phyloP scores from a whole-genome alignment of 2,888 invertebrate species.

The Zeuzera pyrina region DNA sequence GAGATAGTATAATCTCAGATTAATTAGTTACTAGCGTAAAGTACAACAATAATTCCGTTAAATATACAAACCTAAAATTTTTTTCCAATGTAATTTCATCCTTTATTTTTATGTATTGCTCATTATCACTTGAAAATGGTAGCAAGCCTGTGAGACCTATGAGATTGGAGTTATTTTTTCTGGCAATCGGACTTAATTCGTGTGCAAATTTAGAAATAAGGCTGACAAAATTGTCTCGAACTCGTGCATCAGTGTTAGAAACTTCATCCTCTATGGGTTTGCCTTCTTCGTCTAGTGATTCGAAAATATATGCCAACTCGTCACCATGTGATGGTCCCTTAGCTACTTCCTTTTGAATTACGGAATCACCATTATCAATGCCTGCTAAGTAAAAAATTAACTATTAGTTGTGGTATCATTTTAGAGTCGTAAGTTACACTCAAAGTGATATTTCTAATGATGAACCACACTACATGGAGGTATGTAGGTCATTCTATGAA shows the following conservation, averaged over 20 bases:
- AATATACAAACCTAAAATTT: slow-evolving; percentile 43
- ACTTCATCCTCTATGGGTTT: slow-evolving; percentile 52
- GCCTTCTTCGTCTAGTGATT: slow-evolving; percentile 75
- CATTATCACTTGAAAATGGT: slow-evolving; percentile 34
- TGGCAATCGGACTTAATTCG: slow-evolving; percentile 26
- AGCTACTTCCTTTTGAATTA: slow-evolving; percentile 14
- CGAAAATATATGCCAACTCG: slow-evolving; percentile 81
- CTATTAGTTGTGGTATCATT: too few species aligned
- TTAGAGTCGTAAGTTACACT: too few species aligned
- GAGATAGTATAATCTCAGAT: background rate
- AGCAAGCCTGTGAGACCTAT: too few species aligned
- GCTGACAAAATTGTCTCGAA: slow-evolving; percentile 77
- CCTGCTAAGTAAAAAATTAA: slow-evolving; percentile 5
- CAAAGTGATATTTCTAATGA: too few species aligned
- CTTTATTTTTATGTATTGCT: slow-evolving; percentile 46
- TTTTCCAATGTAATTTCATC: slow-evolving; percentile 39
- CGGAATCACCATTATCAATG: slow-evolving; percentile 17
- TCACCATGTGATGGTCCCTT: slow-evolving; percentile 78
- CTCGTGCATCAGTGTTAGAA: slow-evolving; percentile 73
- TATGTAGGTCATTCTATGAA: too few species aligned
- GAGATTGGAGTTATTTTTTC: slow-evolving; percentile 21
- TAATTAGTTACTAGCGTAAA: background rate
- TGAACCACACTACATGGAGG: too few species aligned
- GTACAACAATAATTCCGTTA: slow-evolving; percentile 1
- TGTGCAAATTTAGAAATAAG: slow-evolving; percentile 79